Conservation (phyloP, 2,888 invertebrate genomes). For the Caenorhabditis macrosperma region DNA sequence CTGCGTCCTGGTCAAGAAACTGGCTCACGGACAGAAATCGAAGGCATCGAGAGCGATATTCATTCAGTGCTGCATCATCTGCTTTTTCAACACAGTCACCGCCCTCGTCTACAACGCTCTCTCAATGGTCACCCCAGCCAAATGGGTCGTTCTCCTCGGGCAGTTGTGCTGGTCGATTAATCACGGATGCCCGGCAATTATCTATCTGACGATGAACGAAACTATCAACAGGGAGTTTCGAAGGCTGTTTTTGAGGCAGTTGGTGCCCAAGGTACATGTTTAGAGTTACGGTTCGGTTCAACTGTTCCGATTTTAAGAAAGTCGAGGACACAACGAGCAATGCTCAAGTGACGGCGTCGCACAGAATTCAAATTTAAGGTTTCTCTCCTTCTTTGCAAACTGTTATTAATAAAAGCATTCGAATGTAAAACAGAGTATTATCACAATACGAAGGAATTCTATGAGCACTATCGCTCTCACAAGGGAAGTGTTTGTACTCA, state of each 20-base stretch:
- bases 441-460: no score
- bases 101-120: constrained; percentile 44
- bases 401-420: no score
- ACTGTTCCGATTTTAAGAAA: not conserved
- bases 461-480: no score
- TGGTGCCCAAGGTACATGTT: not conserved
- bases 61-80: constrained; percentile 41
- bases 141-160: constrained; percentile 27
- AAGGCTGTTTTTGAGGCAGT: not conserved
- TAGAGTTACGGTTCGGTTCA: not conserved
- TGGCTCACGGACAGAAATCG: constrained; percentile 45
- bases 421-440: no score
- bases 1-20: constrained; percentile 32
- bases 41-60: constrained; percentile 42
- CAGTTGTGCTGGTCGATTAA: constrained; percentile 39
- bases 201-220: constrained; percentile 42
- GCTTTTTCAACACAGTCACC: constrained; percentile 45
- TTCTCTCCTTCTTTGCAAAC: no score
- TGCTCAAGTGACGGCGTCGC: no score
- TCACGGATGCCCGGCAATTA: constrained; percentile 43
- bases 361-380: no score
- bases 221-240: constrained; percentile 16
- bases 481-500: no score
- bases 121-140: constrained; percentile 17
- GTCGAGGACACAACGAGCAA: constrained; percentile 4